Conservation (phyloP, 2,797 vertebrate species). For the Onychomys arenicola region DNA sequence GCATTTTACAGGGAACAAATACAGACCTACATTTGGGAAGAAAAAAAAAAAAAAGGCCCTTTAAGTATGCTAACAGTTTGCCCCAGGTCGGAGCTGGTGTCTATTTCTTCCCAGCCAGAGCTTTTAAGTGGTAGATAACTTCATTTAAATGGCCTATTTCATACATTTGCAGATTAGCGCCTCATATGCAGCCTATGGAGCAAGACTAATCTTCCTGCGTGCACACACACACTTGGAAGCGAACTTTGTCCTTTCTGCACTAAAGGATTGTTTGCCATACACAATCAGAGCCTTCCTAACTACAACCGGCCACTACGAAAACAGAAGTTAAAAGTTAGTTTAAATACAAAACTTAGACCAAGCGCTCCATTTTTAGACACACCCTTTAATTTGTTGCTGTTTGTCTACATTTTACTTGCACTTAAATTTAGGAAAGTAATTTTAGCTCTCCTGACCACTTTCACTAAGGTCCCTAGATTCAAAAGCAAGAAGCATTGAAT, state of each 20-base stretch:
- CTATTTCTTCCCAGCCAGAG: background rate
- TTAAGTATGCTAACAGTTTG: slow-evolving; percentile 12
- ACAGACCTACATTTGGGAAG: background rate
- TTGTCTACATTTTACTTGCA: slow-evolving; percentile 84
- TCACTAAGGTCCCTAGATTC: slow-evolving; percentile 76
- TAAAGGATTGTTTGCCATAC: slow-evolving; percentile 76
- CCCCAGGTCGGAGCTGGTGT: slow-evolving; percentile 27
- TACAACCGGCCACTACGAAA: slow-evolving; percentile 82
- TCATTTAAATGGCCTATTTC: background rate
- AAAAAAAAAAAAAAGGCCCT: background rate
- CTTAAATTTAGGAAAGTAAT: slow-evolving; percentile 88
- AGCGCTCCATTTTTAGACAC: slow-evolving; percentile 80
- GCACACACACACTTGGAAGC: too few species aligned
- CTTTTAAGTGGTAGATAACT: slow-evolving; percentile 2
- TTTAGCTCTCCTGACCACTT: slow-evolving; percentile 79
- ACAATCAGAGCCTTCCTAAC: slow-evolving; percentile 79
- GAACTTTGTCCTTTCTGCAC: slow-evolving; percentile 54
- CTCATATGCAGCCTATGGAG: background rate
- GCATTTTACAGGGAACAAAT: background rate
- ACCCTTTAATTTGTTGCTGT: slow-evolving; percentile 87
- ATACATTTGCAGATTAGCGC: background rate
- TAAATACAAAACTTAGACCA: slow-evolving; percentile 83
- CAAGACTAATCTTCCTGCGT: background rate
- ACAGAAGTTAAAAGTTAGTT: slow-evolving; percentile 85
- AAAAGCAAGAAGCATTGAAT: slow-evolving; percentile 23